Evolutionary conservation across 2,113 vertebrate genomes (phyloP).

Genomic region (Gracilinanus agilis): DNA sequence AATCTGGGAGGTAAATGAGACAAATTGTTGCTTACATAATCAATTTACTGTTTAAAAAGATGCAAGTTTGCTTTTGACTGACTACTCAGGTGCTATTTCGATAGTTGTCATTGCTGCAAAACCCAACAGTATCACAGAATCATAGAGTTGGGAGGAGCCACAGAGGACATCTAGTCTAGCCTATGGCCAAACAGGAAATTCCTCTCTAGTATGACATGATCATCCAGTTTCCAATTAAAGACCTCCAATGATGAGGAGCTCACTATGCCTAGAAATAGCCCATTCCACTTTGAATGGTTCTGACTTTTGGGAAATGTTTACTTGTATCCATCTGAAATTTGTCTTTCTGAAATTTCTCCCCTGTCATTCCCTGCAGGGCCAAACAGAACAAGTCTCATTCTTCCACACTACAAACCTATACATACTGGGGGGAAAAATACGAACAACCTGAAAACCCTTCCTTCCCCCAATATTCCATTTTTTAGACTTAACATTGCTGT

Average conservation of each 20-base stretch:
- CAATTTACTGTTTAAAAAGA: conserved; percentile 48
- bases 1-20: neutral
- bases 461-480: neutral
- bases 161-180: neutral
- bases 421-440: neutral
- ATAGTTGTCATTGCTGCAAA: neutral
- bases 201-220: neutral
- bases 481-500: neutral
- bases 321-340: neutral
- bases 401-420: neutral
- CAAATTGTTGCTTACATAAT: neutral
- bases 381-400: neutral
- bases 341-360: neutral
- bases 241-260: neutral
- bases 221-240: neutral
- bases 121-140: neutral
- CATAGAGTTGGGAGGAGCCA: neutral
- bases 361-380: neutral
- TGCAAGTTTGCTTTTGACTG: conserved; percentile 56
- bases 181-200: neutral
- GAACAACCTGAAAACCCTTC: neutral
- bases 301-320: neutral
- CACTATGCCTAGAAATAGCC: neutral
- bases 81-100: conserved; percentile 15
- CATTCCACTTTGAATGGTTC: neutral